Percentiles rank a stretch among this genome's conserved stretches.
These are phyloP conservation scores for Rhynchonycteris naso DNA, from an alignment of 2,797 vertebrate species.

Conservation along the genomic window DNA sequence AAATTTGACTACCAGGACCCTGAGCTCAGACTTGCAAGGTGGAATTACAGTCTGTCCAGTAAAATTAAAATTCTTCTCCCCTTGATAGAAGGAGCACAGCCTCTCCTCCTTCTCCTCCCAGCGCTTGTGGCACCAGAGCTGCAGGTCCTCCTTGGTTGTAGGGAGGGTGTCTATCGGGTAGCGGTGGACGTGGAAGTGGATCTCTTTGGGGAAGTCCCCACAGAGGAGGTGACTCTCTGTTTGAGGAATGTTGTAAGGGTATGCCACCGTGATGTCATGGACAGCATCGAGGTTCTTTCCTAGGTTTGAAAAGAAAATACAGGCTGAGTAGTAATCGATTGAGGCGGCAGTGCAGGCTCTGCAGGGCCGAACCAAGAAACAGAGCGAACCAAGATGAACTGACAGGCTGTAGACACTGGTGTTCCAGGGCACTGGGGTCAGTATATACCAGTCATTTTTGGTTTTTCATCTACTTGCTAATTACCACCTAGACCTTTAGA, in stretches of 20 bases:
- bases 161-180: constrained; percentile 91
- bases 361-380: not conserved
- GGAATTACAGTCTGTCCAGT: constrained; percentile 88
- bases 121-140: constrained; percentile 94
- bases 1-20: constrained; percentile 91
- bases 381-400: not conserved
- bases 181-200: constrained; percentile 95
- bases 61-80: constrained; percentile 87
- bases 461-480: constrained; percentile 52
- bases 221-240: constrained; percentile 95
- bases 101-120: constrained; percentile 96
- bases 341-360: not conserved
- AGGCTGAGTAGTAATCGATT: not conserved
- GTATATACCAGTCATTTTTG: constrained; percentile 50
- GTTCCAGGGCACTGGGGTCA: constrained; percentile 27
- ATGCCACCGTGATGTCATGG: constrained; percentile 97
- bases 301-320: constrained; percentile 77
- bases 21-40: constrained; percentile 95
- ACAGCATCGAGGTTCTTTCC: constrained; percentile 96
- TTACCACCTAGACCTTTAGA: constrained; percentile 44
- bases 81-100: constrained; percentile 92
- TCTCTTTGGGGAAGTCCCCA: constrained; percentile 95
- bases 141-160: constrained; percentile 86
- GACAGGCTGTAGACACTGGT: constrained; percentile 1
- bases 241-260: constrained; percentile 97